Evolutionary conservation across 2,797 vertebrate species (phyloP).

Genomic region (Phataginus tetradactyla): DNA sequence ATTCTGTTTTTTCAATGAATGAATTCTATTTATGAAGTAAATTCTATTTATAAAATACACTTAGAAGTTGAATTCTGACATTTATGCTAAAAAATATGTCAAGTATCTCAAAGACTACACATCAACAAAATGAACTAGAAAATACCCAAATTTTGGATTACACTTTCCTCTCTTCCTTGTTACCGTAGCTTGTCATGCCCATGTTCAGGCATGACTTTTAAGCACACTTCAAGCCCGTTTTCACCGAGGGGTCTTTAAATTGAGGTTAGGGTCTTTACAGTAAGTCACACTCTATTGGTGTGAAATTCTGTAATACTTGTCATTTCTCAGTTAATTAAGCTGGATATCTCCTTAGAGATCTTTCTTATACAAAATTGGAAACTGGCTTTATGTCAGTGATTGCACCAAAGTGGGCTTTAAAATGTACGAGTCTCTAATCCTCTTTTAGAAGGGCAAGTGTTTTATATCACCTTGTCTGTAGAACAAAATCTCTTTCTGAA

Average conservation of each 20-base stretch:
- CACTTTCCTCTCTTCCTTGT: neutral
- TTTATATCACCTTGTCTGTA: slow-evolving; percentile 72
- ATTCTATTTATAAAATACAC: neutral
- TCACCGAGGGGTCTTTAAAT: slow-evolving; percentile 58
- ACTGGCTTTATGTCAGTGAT: slow-evolving; percentile 64
- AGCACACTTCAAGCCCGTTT: slow-evolving; percentile 38
- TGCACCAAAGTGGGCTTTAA: slow-evolving; percentile 69
- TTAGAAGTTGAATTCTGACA: slow-evolving; percentile 38
- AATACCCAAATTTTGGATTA: neutral
- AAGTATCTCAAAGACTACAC: neutral
- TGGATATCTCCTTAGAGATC: slow-evolving; percentile 72
- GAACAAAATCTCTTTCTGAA: slow-evolving; percentile 66
- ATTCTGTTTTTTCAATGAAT: neutral
- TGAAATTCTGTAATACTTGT: slow-evolving; percentile 41
- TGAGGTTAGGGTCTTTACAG: slow-evolving; percentile 57
- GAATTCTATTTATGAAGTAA: neutral
- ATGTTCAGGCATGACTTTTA: slow-evolving; percentile 45
- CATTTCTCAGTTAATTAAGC: slow-evolving; percentile 76
- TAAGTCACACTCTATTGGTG: slow-evolving; percentile 30
- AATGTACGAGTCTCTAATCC: slow-evolving; percentile 77
- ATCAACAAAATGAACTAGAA: slow-evolving; percentile 37
- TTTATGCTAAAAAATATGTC: neutral
- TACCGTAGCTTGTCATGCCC: neutral
- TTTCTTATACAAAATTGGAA: slow-evolving; percentile 69
- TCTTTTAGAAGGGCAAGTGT: slow-evolving; percentile 72